Evolutionary conservation across 2,113 vertebrate species (phyloP), one percentile per base, ranked within the genome.

Genomic region (Leptobrachium leishanense): DNA sequence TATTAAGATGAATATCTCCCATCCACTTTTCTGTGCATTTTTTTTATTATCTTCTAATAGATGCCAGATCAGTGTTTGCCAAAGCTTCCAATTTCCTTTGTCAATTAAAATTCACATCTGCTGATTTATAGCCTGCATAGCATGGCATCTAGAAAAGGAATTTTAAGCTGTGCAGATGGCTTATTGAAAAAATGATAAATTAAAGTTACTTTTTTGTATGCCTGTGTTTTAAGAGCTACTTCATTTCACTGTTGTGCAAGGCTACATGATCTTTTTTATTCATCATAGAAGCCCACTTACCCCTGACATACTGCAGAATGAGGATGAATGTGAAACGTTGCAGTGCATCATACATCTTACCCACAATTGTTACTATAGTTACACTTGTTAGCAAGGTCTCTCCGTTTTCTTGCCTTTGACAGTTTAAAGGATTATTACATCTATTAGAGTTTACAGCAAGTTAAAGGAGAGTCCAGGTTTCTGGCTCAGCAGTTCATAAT

Each of bases 351-450:
- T 76, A 57, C 46, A 50, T 50, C 46, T 50, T 5, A 31, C 20
- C 20, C 20, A 50, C 67, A 65, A 50, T 68, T 68, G 75, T 76
- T 76, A 54, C 75, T 76, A 76, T 76, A 76, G 75, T 76, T 76
- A 76, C 75, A 68, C 50, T 65, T 68, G 65, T 76, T 68, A 68
- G 75, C 53, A 76, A 69, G 68, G 65, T 20, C 44, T 75, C 64
- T 75, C 62, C 64, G 59, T 50, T 76, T 76, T 50, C 68, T 13
- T 68, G 50, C 50, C n/a, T 68, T 50, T 76, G 75, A 76, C 75
- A 76, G 75, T 53, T 68, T 68, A 68, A 76, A 59, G 65, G 64
- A 76, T 76, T 68, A 76, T 76, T 76, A 76, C 67, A 76, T 68
- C 66, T 65, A 76, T 76, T 65, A 68, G 75, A 76, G 65, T 76